Evolutionary conservation across 2,888 invertebrate species (phyloP), one percentile per base, ranked within the genome.

Genomic region (Morpho deidamia): DNA sequence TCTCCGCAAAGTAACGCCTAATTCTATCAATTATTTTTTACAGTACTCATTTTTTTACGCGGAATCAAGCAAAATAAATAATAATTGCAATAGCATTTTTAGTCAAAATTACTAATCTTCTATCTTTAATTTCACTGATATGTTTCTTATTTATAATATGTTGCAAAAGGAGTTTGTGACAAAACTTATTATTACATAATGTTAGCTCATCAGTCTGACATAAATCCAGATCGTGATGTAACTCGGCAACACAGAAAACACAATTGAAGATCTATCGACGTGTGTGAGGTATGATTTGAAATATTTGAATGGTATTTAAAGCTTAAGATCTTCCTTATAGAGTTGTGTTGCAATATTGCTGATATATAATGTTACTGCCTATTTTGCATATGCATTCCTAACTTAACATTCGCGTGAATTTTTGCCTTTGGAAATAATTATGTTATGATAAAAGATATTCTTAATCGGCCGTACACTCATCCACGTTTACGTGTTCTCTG

Each of bases 151-250:
- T 39, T 7, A 10, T n/a, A 7, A 39, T 41, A 48, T 35, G 12
- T 42, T 48, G 47, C 42, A 34, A 14, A 32, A 41, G 34, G 11
- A 14, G 41, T 41, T 8, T 10, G 42, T 35, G 42, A 11, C 42
- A 49, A 49, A 49, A 49, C 35, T 49, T 49, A 42, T 11, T 14
- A 49, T 49, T 49, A 35, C 49, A 42, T 42, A 49, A 49, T 10
- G 35, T 11, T 8, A 49, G 41, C 42, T 40, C 42, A 49, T 49
- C 49, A 10, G 48, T 48, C 42, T 49, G 49, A 42, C 49, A 49
- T 42, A 49, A 49, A 49, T 49, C 49, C 42, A 49, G 49, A 49
- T 49, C 42, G 42, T 49, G 49, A 49, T 49, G 49, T 35, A 49
- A 49, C 41, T 34, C 33, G 2, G 14, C 14, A 48, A 12, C 42